Base-by-base conservation (phyloP, 2,888 invertebrate species). In the Agriopis marginaria region DNA sequence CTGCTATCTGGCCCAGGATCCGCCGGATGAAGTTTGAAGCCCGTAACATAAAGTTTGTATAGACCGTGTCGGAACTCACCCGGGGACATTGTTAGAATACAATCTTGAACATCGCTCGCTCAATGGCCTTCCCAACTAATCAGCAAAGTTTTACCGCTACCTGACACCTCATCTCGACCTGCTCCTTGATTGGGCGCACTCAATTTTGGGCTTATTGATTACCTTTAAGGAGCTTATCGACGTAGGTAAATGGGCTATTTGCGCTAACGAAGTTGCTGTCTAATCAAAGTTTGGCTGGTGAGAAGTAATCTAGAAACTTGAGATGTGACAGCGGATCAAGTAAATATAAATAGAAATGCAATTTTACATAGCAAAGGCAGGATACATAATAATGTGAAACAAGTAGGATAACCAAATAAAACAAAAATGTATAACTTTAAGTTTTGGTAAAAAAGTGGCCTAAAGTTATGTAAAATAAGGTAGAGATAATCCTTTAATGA, bases 31-130 rank as follows among this genome's bases (percentile, higher is more conserved):
- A 83, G 79, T 86, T 86, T 79, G 56, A 77, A 80, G 77, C 75
- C 79, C 83, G 83, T 85, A 84, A 80, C 74, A 77, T 77, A 79
- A 86, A 88, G 78, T 87, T 88, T 79, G 78, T 77, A 78, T 77
- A 73, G 75, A 78, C 75, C 77, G 75, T 79, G 80, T 78, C 82
- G 76, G 76, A 77, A 75, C 75, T 77, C 74, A 72, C 68, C 76
- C 68, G 64, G 70, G 63, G 75, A 82, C 79, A 83, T 77, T 80
- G 79, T 79, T 77, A 77, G 79, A 82, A 81, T 78, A 80, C 78
- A 79, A 83, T 81, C 76, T 78, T 74, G 70, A 80, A 75, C 77
- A 80, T 79, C 77, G 75, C 74, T 69, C 68, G 70, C 76, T 77
- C 75, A 72, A 76, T 75, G 71, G 70, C 66, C 67, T 73, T 68